Evolutionary conservation across 2,797 vertebrate genomes (phyloP), one percentile per base, ranked within the genome.

Genomic region (Thalassophryne amazonica): DNA sequence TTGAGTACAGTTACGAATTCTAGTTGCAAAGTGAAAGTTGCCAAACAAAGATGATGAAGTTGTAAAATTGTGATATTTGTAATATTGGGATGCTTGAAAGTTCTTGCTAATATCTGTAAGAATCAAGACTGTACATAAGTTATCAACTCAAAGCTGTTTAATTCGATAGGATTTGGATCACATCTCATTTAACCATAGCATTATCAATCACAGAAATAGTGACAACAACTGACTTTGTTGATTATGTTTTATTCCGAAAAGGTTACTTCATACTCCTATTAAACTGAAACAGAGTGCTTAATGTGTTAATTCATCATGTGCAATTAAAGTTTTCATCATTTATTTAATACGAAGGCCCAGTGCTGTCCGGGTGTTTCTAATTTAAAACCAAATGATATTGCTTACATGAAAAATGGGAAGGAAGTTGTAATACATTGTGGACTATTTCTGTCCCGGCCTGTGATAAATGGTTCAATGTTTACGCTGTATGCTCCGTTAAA

Each of bases 401-500:
- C 16, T 14, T 38, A 46, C 14, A 21, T 37, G 42, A 56, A 54
- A 74, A 76, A 69, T 68, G 46, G 54, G 31, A 33, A 34, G 47
- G 21, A 58, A 43, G 27, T 51, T 40, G 14, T 3, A 47, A 62
- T 80, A 81, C 69, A 71, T 81, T 75, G 71, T 13, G 15, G 28
- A 42, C 53, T 60, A 43, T 76, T 75, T 80, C 57, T 31, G 14
- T 62, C 54, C 59, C 30, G 22, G 56, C 73, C 58, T 50, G 58
- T 76, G 33, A 56, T 68, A 45, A 76, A 79, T 49, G 66, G 78
- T 63, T 73, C 47, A 67, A 42, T 67, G 74, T 77, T 84, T 72
- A 72, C 56, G 12, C 54, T 61, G 51, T 16, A 72, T 53, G 77
- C 80, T 79, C 78, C 54, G 76, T 63, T 84, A 68, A 80, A 52